These are phyloP conservation scores for Rhimphoctona megacephalus DNA, from an alignment of 2,888 invertebrate genomes.

Conservation along the genomic window DNA sequence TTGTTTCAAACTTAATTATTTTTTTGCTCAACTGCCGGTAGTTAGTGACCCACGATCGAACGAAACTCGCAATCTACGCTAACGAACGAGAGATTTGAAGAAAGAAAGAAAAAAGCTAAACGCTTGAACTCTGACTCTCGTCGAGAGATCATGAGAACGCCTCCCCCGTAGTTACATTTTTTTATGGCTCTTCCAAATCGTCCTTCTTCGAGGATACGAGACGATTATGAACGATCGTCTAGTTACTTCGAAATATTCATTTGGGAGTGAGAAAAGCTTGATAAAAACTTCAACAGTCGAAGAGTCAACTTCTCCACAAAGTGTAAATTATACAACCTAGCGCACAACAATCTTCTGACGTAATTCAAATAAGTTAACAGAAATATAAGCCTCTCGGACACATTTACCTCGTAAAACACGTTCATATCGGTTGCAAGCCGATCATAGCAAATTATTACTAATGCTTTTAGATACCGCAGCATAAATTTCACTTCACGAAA, in stretches of 20 bases:
- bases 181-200: constrained; percentile 41
- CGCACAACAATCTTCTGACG: constrained; percentile 17
- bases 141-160: constrained; percentile 37
- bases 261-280: not conserved
- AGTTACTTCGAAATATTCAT: constrained; percentile 2
- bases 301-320: not conserved
- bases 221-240: not conserved
- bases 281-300: not conserved
- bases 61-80: constrained; percentile 27
- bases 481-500: not conserved
- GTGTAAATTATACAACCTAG: constrained; percentile 50
- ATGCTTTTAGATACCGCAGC: not conserved
- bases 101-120: constrained; percentile 25
- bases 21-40: constrained; percentile 76
- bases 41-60: constrained; percentile 69
- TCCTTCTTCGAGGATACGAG: constrained; percentile 43
- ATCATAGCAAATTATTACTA: not conserved
- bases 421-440: not conserved
- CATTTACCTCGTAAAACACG: constrained; percentile 10
- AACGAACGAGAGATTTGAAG: not conserved
- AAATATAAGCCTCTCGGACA: constrained; percentile 36
- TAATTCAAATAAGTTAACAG: constrained; percentile 43
- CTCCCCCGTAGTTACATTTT: constrained; percentile 22
- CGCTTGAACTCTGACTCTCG: constrained; percentile 41
- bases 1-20: constrained; percentile 36